Conservation (phyloP, 2,888 invertebrate species). For the Leucania comma region DNA sequence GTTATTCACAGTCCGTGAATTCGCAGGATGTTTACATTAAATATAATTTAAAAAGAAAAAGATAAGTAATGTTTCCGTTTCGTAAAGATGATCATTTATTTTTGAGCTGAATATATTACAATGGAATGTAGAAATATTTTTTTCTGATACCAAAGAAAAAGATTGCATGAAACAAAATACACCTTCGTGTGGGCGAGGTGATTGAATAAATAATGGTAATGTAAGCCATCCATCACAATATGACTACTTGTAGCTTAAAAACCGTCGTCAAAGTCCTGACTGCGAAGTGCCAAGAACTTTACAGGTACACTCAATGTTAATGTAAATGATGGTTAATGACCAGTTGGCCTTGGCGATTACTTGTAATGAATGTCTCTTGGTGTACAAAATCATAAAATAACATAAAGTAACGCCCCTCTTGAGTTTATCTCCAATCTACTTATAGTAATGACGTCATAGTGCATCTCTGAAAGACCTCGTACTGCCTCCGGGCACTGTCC, state of each 20-base stretch:
- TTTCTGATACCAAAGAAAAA: constrained; percentile 25
- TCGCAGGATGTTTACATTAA: constrained; percentile 79
- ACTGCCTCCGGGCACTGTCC: constrained; percentile 47
- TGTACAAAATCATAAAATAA: constrained; percentile 50
- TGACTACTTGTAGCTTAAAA: constrained; percentile 33
- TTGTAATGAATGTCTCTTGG: constrained; percentile 44
- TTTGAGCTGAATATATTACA: constrained; percentile 28
- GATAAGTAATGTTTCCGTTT: constrained; percentile 59
- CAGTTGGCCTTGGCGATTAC: constrained; percentile 65
- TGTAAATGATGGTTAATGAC: constrained; percentile 61
- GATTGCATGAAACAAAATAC: constrained; percentile 34
- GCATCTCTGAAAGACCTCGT: constrained; percentile 71
- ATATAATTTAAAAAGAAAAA: constrained; percentile 65
- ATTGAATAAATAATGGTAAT: constrained; percentile 41
- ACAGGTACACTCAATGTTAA: constrained; percentile 47
- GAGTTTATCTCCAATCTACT: constrained; percentile 50
- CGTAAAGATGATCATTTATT: constrained; percentile 56
- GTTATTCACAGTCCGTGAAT: constrained; percentile 72
- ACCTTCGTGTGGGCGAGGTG: constrained; percentile 31
- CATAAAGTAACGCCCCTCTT: constrained; percentile 29
- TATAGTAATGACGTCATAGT: constrained; percentile 77
- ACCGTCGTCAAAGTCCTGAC: constrained; percentile 31
- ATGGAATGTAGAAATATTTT: constrained; percentile 6
- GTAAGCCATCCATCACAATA: constrained; percentile 34
- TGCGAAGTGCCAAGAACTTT: constrained; percentile 51